Evolutionary conservation across 2,888 invertebrate species (phyloP).

Genomic region (Stramonita haemastoma): DNA sequence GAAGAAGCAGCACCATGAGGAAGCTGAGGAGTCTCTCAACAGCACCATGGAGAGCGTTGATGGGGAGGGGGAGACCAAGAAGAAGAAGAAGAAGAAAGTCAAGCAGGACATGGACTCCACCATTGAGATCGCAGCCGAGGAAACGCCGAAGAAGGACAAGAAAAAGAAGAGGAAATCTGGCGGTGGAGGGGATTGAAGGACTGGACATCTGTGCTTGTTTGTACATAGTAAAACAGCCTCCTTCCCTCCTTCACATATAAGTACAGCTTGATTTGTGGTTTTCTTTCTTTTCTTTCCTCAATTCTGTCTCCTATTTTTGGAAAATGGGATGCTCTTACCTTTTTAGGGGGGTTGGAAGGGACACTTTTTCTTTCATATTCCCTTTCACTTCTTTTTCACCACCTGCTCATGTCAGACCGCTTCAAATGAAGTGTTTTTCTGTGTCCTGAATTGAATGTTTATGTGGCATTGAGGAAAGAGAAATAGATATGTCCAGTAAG

Average conservation of each 20-base stretch:
- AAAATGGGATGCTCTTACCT: background rate
- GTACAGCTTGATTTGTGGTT: background rate
- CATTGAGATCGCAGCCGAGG: slow-evolving; percentile 45
- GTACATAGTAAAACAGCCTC: too few species aligned
- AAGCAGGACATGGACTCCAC: slow-evolving; percentile 32
- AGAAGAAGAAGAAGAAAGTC: background rate
- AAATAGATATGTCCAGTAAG: background rate
- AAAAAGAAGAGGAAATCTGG: slow-evolving; percentile 63
- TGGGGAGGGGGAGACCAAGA: too few species aligned
- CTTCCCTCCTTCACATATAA: background rate
- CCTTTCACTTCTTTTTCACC: too few species aligned
- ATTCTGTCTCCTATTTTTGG: background rate
- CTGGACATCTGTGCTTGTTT: too few species aligned
- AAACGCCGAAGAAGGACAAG: slow-evolving; percentile 54
- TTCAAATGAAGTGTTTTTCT: too few species aligned
- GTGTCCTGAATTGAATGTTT: background rate
- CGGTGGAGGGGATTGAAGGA: background rate
- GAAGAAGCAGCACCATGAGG: too few species aligned
- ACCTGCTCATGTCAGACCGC: too few species aligned
- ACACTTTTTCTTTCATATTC: too few species aligned
- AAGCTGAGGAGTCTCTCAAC: too few species aligned
- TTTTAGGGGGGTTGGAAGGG: too few species aligned
- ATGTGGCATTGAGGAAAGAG: too few species aligned
- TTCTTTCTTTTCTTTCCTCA: background rate
- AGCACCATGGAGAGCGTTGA: too few species aligned